A percentile compares a stretch with the other conserved stretches of the same genome.
Evolutionary conservation across 2,113 vertebrate species (phyloP).

Genomic region (Gallinago undulata): DNA sequence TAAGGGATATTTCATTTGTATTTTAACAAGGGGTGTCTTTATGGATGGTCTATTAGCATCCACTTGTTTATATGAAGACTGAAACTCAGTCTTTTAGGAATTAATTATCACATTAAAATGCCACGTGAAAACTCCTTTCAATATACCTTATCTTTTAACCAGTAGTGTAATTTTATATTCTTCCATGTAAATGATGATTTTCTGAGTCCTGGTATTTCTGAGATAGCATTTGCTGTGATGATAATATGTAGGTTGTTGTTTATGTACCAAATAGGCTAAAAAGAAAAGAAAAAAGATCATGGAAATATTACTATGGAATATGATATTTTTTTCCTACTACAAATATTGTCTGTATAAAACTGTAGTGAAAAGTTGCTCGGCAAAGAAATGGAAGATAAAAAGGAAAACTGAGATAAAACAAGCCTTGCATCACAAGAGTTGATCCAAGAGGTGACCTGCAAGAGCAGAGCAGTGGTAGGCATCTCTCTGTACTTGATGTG

Average conservation of each 20-base stretch:
- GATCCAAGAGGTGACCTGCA: neutral
- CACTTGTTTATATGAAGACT: constrained; percentile 32
- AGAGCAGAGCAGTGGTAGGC: neutral
- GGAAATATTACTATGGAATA: neutral
- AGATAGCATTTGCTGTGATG: neutral
- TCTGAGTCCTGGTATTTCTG: neutral
- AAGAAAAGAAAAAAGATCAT: neutral
- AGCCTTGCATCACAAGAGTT: neutral
- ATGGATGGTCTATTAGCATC: constrained; percentile 57
- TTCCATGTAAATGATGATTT: neutral
- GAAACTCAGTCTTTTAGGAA: constrained; percentile 26
- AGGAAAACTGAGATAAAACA: neutral
- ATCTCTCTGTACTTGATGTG: neutral
- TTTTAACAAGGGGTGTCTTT: constrained; percentile 60
- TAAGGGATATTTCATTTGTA: constrained; percentile 61
- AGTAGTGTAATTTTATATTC: neutral
- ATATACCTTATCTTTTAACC: neutral
- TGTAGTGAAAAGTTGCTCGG: neutral
- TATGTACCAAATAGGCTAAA: neutral
- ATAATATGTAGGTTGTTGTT: neutral
- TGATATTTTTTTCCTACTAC: neutral
- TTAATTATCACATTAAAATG: constrained; percentile 43
- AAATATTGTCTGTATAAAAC: neutral
- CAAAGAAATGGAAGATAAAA: neutral
- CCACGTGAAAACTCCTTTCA: neutral